Percentiles rank a stretch among this genome's conserved stretches.
Conservation (phyloP, 92 coral and sea anemone genomes). For the Scolanthus callimorphus region DNA sequence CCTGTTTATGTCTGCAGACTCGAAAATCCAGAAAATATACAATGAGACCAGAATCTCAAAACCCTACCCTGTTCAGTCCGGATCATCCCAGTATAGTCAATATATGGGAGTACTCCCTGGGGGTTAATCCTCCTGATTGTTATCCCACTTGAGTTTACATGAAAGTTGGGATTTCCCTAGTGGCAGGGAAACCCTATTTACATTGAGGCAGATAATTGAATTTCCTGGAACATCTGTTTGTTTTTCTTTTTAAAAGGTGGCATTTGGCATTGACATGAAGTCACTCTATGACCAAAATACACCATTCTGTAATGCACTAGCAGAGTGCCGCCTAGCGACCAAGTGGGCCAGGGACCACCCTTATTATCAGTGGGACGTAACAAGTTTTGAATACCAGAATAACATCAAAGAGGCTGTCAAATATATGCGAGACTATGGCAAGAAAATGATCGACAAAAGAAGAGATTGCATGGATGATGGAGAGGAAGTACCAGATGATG, state of each 20-base stretch:
- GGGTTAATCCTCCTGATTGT: no score
- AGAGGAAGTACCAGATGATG: slow-evolving; percentile 50
- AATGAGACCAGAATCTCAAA: no score
- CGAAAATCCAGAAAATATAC: no score
- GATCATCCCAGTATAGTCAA: no score
- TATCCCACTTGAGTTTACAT: no score
- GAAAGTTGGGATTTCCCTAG: no score
- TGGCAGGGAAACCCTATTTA: no score
- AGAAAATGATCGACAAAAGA: slow-evolving; percentile 65
- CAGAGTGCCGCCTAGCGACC: slow-evolving; percentile 42
- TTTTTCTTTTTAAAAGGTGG: slow-evolving; percentile 34
- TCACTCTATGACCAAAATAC: slow-evolving; percentile 46
- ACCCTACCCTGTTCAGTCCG: no score
- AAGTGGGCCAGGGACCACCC: slow-evolving; percentile 48
- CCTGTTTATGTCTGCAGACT: no score
- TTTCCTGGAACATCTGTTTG: not conserved
- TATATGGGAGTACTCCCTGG: no score
- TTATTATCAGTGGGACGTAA: slow-evolving; percentile 43
- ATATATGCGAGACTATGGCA: slow-evolving; percentile 71
- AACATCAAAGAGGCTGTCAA: slow-evolving; percentile 64
- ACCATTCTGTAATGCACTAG: slow-evolving; percentile 57
- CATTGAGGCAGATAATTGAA: no score
- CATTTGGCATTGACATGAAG: slow-evolving; percentile 68
- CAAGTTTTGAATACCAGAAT: slow-evolving; percentile 66
- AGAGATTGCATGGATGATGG: slow-evolving; percentile 40